Conservation (phyloP, 2,888 invertebrate genomes). For the Iselma pallidipennis region DNA sequence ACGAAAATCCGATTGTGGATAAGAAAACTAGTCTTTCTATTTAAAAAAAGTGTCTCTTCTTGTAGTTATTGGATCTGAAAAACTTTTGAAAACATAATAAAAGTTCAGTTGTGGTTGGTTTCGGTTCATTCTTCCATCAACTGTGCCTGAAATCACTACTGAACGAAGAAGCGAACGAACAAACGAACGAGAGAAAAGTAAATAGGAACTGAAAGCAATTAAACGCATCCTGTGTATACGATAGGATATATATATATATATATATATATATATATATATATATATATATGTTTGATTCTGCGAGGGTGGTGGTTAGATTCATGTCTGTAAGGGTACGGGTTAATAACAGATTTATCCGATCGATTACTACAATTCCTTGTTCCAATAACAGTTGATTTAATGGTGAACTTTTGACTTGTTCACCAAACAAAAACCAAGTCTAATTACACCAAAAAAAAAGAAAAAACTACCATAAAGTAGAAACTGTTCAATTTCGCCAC, state of each 20-base stretch:
- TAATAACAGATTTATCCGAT: slow-evolving; percentile 24
- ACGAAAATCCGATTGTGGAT: background rate
- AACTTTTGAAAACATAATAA: background rate
- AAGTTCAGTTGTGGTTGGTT: background rate
- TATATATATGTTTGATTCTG: slow-evolving; percentile 18
- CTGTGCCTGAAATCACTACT: background rate
- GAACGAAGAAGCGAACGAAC: slow-evolving; percentile 1
- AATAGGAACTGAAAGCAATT: slow-evolving; percentile 27
- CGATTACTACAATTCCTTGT: slow-evolving; percentile 7
- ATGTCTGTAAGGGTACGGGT: slow-evolving; percentile 15
- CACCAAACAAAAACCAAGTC: background rate
- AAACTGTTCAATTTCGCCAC: background rate
- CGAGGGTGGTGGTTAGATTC: slow-evolving; percentile 9
- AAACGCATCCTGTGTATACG: slow-evolving; percentile 23
- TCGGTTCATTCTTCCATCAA: slow-evolving; percentile 7
- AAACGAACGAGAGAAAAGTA: slow-evolving; percentile 6
- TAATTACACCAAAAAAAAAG: background rate
- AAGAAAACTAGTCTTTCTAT: too few relatives aligned
- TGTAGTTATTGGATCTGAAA: background rate
- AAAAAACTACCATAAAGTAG: background rate
- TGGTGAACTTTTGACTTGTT: background rate
- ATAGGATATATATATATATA: too few relatives aligned
- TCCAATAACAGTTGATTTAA: slow-evolving; percentile 12
- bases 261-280: too few relatives aligned
- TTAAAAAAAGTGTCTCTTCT: background rate